Evolutionary conservation across 2,888 invertebrate genomes (phyloP), one percentile per base, ranked within the genome.

Genomic region (Octonoba sinensis): DNA sequence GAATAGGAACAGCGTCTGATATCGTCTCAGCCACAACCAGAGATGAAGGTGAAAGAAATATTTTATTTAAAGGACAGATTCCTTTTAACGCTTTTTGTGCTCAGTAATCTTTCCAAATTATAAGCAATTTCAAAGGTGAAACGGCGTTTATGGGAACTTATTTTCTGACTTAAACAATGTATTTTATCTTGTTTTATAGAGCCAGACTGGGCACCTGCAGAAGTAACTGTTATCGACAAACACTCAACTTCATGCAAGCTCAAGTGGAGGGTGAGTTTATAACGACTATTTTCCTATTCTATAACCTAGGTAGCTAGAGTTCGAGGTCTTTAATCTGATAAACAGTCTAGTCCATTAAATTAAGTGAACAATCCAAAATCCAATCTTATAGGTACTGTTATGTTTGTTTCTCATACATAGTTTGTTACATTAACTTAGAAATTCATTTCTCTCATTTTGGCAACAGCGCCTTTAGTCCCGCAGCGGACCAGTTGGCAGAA

Each of bases 1-100:
- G 86, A 0, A 27, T 76, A n/a, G 78, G 86, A n/a, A 59, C 79
- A 51, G 78, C 86, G 3, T 84, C 85, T 1, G 70, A 82, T 6
- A 51, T 77, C 1, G 83, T 86, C 3, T 56, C 72, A 15, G 84
- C 84, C 13, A 78, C 71, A 0, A 86, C 86, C 2, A 84, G 85
- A 16, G 85, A 85, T 74, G 86, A 86, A 85, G 83, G 83, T 73
- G 47, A 51, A 46, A 15, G 24, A 27, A 27, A 27, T 6, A 27
- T 27, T 27, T 27, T 27, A 15, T 3, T 24, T 59, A 15, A 59
- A 59, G 3, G 3, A 27, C 2, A 27, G 2, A 27, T 27, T 27
- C 6, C 27, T 27, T 27, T 6, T 27, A 2, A 2, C 18, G 54
- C 8, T 54, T 54, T 18, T 54, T 18, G 18, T 54, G 54, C 3